A percentile compares a stretch with the other conserved stretches of the same genome.
Conservation (phyloP, 1,140 invertebrate genomes). For the Harpegnathos saltator region DNA sequence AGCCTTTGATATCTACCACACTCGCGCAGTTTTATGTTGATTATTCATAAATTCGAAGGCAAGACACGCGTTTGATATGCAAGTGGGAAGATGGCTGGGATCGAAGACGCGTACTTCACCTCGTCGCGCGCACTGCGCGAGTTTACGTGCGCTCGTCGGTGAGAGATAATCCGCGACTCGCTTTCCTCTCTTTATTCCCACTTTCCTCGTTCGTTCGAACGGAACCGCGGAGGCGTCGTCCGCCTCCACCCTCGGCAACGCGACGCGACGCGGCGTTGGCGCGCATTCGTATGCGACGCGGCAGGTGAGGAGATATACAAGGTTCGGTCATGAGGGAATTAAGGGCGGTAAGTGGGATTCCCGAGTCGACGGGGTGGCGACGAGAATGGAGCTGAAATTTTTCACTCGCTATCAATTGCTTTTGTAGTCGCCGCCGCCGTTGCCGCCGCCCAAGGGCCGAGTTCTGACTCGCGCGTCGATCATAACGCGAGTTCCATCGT, state of each 20-base stretch:
- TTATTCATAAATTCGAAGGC: too few relatives aligned
- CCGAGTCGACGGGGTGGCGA: not conserved
- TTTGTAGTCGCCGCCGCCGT: constrained; percentile 9
- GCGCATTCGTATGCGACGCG: constrained; percentile 63
- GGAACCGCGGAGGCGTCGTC: constrained; percentile 6
- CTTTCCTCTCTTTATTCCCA: constrained; percentile 29
- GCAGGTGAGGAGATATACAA: constrained; percentile 55
- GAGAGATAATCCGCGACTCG: constrained; percentile 1
- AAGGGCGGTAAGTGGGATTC: constrained; percentile 33
- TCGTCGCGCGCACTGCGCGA: not conserved
- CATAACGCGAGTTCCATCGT: not conserved
- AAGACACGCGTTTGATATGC: too few relatives aligned
- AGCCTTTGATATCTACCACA: too few relatives aligned
- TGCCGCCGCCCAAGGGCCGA: too few relatives aligned
- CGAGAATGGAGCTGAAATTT: constrained; percentile 38
- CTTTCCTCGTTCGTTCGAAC: constrained; percentile 5
- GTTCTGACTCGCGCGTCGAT: constrained; percentile 2
- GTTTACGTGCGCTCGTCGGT: constrained; percentile 25
- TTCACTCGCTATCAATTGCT: constrained; percentile 49
- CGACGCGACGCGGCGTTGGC: not conserved
- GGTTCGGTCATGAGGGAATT: constrained; percentile 32
- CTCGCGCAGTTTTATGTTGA: too few relatives aligned
- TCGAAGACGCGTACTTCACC: too few relatives aligned
- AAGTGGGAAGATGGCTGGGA: too few relatives aligned
- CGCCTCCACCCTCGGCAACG: not conserved